Conservation (phyloP, 2,888 invertebrate species). For the Baronia brevicornis region DNA sequence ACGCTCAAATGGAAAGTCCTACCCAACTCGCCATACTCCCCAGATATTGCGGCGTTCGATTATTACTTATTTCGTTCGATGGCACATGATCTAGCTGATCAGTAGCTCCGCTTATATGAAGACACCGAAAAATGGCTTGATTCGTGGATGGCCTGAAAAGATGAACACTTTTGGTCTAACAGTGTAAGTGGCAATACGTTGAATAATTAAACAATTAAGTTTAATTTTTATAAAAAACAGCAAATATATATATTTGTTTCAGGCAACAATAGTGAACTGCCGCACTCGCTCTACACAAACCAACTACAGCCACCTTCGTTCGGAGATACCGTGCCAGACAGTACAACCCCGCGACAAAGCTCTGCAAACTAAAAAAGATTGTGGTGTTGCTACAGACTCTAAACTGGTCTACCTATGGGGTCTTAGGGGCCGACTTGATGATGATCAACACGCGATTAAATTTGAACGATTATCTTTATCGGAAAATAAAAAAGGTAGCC, state of each 20-base stretch:
- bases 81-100: too few relatives aligned
- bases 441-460: slow-evolving; percentile 70
- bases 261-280: slow-evolving; percentile 78
- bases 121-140: too few relatives aligned
- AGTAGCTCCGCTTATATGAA: too few relatives aligned
- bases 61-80: too few relatives aligned
- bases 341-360: slow-evolving; percentile 51
- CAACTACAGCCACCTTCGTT: slow-evolving; percentile 76
- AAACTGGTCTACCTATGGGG: slow-evolving; percentile 69
- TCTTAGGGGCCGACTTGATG: slow-evolving; percentile 69
- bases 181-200: too few relatives aligned
- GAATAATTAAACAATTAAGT: too few relatives aligned
- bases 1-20: too few relatives aligned
- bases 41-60: too few relatives aligned
- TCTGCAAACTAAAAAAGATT: slow-evolving; percentile 48
- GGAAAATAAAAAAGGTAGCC: slow-evolving; percentile 34
- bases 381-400: slow-evolving; percentile 36
- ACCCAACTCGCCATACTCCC: too few relatives aligned
- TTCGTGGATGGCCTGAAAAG: too few relatives aligned
- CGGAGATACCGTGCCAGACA: slow-evolving; percentile 79
- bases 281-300: slow-evolving; percentile 83
- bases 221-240: too few relatives aligned
- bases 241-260: slow-evolving; percentile 23
- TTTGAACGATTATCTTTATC: slow-evolving; percentile 23
- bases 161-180: too few relatives aligned